Percentiles rank a stretch among this genome's conserved stretches.
phyloP scores from a whole-genome alignment of 2,797 vertebrate species.

The Margarornis squamiger region DNA sequence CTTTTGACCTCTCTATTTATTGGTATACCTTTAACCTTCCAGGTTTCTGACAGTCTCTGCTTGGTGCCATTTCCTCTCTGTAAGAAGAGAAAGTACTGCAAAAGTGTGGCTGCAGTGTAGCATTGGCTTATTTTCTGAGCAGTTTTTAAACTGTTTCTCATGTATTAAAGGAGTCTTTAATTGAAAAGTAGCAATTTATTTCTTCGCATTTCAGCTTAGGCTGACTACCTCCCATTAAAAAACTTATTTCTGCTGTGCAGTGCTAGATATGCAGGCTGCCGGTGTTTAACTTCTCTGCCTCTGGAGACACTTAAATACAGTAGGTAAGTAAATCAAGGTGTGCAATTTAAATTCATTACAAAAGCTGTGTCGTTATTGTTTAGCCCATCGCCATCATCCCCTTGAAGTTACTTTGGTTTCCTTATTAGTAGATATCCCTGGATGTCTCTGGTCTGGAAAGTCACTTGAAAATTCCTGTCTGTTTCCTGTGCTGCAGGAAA shows the following conservation, averaged over 20 bases:
- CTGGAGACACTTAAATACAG: neutral
- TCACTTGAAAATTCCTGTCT: slow-evolving; percentile 28
- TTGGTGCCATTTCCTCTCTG: neutral
- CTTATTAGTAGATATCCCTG: neutral
- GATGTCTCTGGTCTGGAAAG: slow-evolving; percentile 27
- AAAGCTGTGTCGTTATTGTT: neutral
- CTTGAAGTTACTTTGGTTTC: slow-evolving; percentile 11
- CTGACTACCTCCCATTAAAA: neutral
- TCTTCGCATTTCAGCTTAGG: neutral
- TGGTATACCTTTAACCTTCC: neutral
- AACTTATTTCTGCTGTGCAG: neutral
- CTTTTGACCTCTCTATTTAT: slow-evolving; percentile 24
- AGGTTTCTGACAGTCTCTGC: neutral
- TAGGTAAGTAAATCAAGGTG: neutral
- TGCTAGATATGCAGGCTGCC: neutral
- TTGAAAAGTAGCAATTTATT: neutral
- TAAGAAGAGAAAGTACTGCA: neutral
- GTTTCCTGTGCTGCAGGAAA: slow-evolving; percentile 52
- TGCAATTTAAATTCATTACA: neutral
- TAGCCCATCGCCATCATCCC: neutral
- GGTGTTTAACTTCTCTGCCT: neutral
- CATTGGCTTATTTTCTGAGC: neutral
- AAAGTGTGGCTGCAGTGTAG: neutral
- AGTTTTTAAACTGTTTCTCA: neutral
- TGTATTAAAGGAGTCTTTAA: neutral